These are phyloP conservation scores for Heteromyza rotundicornis DNA, from an alignment of 2,888 invertebrate genomes.

Conservation along the genomic window DNA sequence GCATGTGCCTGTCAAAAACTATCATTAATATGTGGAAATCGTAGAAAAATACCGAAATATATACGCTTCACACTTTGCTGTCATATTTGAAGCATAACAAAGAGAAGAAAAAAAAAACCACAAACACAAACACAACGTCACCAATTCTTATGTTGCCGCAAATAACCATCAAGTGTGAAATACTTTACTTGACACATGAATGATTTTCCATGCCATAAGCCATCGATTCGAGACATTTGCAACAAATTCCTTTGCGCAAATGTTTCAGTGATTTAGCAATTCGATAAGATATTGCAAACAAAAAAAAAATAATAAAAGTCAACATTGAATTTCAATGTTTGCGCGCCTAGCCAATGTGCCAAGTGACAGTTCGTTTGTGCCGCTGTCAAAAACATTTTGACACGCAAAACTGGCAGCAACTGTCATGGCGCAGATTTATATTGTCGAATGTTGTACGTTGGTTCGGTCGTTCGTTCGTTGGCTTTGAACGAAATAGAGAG, in stretches of 20 bases:
- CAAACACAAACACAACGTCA: too few species aligned
- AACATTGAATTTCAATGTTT: too few species aligned
- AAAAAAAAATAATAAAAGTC: constrained; percentile 1
- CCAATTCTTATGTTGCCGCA: too few species aligned
- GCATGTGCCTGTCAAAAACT: too few species aligned
- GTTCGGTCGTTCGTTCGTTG: neutral
- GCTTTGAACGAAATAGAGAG: neutral
- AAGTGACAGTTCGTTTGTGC: neutral
- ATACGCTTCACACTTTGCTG: too few species aligned
- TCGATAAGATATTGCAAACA: too few species aligned
- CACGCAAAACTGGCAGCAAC: constrained; percentile 11
- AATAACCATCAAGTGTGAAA: too few species aligned
- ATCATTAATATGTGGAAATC: too few species aligned
- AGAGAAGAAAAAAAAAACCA: too few species aligned
- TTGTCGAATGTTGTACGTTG: neutral
- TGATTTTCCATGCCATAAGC: neutral
- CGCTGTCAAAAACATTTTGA: constrained; percentile 15
- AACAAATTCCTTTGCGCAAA: constrained; percentile 10
- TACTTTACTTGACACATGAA: constrained; percentile 10
- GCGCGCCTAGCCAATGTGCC: too few species aligned
- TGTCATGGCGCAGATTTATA: neutral
- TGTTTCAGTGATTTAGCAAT: neutral
- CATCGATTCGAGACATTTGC: neutral
- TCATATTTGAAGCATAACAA: too few species aligned
- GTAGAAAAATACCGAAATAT: too few species aligned